Evolutionary conservation across 2,113 vertebrate species (phyloP).

Genomic region (Orthochromis indermauri): DNA sequence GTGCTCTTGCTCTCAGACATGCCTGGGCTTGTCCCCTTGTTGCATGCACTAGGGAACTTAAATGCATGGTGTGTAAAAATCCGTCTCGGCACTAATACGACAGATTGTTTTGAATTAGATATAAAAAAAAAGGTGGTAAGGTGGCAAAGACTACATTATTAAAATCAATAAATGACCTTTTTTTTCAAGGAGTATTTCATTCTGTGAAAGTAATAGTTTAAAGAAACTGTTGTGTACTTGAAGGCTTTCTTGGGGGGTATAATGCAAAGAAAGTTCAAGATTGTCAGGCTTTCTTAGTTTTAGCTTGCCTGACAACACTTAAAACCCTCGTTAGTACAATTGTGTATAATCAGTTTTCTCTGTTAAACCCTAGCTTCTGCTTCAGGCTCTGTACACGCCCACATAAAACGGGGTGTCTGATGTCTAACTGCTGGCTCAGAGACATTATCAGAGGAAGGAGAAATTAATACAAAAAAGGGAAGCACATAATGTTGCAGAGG

Average conservation of each 20-base stretch:
- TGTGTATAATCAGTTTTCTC: not conserved
- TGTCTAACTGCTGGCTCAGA: not conserved
- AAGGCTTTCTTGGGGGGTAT: not conserved
- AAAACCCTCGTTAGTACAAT: not conserved
- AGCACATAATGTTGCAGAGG: not conserved
- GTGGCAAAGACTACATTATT: not conserved
- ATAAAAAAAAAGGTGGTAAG: not conserved
- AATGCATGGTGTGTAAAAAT: not conserved
- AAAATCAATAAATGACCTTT: not conserved
- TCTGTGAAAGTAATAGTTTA: not conserved
- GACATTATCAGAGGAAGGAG: not conserved
- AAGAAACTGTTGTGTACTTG: not conserved
- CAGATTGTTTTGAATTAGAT: not conserved
- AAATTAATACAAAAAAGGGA: not conserved
- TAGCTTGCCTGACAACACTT: not conserved
- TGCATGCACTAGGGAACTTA: not conserved
- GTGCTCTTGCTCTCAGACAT: not conserved
- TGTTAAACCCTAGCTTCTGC: not conserved
- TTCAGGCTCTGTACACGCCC: not conserved
- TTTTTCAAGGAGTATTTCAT: not conserved
- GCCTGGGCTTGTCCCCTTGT: not conserved
- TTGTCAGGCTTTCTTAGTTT: not conserved
- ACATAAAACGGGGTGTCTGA: not conserved
- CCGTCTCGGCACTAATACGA: rapidly evolving
- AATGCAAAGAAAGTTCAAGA: not conserved